phyloP scores from a whole-genome alignment of 1,140 invertebrate genomes.

The Reticulitermes speratus region DNA sequence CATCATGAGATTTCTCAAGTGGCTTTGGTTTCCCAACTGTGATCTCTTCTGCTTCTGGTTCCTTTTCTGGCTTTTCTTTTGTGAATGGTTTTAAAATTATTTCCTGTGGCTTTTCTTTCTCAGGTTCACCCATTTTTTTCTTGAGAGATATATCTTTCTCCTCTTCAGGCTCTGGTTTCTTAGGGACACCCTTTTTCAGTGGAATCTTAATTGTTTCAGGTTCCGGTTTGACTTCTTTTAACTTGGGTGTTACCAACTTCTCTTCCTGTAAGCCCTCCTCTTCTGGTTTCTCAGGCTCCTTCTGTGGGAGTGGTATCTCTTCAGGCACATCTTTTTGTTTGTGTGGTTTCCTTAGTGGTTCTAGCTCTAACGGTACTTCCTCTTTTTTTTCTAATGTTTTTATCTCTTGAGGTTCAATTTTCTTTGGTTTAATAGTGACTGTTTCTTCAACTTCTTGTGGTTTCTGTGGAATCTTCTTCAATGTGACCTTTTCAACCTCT shows the following conservation, averaged over 20 bases:
- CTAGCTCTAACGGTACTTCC: conserved; percentile 19
- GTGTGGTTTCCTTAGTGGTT: conserved; percentile 3
- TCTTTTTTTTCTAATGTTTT: conserved; percentile 1
- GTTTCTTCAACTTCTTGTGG: conserved; percentile 43
- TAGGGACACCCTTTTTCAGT: conserved; percentile 55
- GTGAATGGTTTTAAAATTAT: conserved; percentile 32
- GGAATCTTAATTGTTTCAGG: conserved; percentile 38
- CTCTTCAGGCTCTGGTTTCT: conserved; percentile 46
- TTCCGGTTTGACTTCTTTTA: conserved; percentile 31
- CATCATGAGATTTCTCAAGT: conserved; percentile 35
- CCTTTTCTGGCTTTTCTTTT: conserved; percentile 32
- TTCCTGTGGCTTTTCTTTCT: conserved; percentile 31
- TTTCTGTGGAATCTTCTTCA: conserved; percentile 52
- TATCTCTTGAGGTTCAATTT: conserved; percentile 25
- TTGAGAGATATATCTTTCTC: conserved; percentile 45
- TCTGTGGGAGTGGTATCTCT: conserved; percentile 32
- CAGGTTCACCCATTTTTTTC: conserved; percentile 30
- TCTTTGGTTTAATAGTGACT: conserved; percentile 25
- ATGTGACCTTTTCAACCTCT: conserved; percentile 52
- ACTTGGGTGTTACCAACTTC: conserved; percentile 33
- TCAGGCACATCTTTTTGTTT: conserved; percentile 24
- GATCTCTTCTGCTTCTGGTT: conserved; percentile 28
- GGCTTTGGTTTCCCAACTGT: conserved; percentile 37
- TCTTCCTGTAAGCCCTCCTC: conserved; percentile 34
- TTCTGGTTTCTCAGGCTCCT: conserved; percentile 35